Evolutionary conservation across 2,888 invertebrate genomes (phyloP).

Genomic region (Synergus gifuensis): DNA sequence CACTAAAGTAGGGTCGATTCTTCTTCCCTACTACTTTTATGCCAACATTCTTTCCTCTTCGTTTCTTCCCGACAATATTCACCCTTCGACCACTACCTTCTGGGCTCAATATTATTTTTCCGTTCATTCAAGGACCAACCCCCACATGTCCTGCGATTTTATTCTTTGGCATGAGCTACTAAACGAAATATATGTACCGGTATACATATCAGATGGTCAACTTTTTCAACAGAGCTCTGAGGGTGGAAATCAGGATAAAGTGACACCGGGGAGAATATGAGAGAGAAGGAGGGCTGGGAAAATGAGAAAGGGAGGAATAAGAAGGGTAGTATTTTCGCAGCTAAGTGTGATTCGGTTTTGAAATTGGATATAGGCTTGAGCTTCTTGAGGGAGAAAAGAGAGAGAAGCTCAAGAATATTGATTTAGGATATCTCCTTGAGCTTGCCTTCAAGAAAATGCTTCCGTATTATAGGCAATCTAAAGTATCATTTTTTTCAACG

Average conservation of each 20-base stretch:
- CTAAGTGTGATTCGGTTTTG: constrained; percentile 45
- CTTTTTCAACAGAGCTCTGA: constrained; percentile 34
- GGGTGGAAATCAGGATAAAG: constrained; percentile 37
- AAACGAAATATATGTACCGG: constrained; percentile 44
- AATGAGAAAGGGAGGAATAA: constrained; percentile 44
- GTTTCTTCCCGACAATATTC: constrained; percentile 21
- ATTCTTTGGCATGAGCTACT: constrained; percentile 42
- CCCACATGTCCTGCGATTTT: constrained; percentile 12
- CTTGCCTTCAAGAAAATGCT: constrained; percentile 49
- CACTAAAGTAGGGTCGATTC: constrained; percentile 21
- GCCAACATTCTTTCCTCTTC: constrained; percentile 9
- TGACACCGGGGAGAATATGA: constrained; percentile 26
- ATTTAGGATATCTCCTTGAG: constrained; percentile 59
- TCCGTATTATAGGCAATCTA: constrained; percentile 44
- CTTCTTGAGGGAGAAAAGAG: constrained; percentile 14
- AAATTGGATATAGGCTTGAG: constrained; percentile 48
- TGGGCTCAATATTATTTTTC: constrained; percentile 37
- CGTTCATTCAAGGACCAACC: constrained; percentile 22
- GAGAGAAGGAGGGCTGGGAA: constrained; percentile 14
- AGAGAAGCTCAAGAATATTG: constrained; percentile 57
- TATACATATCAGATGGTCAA: constrained; percentile 50
- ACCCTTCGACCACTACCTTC: constrained; percentile 3
- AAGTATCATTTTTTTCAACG: not conserved
- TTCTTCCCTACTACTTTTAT: constrained; percentile 11
- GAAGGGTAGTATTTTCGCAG: constrained; percentile 43